Percentiles rank a stretch among this genome's conserved stretches.
Conservation (phyloP, 2,888 invertebrate genomes). For the Nomada goodeniana region DNA sequence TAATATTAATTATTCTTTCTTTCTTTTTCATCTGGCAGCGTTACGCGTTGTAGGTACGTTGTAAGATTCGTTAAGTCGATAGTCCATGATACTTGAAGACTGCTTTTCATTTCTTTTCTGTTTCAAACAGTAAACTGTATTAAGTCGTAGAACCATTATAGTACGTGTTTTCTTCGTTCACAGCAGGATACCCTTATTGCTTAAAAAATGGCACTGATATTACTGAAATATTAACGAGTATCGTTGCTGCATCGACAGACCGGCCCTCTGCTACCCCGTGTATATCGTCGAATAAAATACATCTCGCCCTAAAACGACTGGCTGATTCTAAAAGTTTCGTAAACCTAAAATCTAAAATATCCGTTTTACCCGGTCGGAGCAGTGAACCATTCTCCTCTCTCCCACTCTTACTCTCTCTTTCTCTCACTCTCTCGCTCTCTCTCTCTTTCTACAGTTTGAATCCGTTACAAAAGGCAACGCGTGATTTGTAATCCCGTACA, state of each 20-base stretch:
- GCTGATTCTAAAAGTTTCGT: slow-evolving; percentile 60
- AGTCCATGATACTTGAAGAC: slow-evolving; percentile 68
- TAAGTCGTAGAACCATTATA: slow-evolving; percentile 65
- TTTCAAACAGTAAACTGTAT: slow-evolving; percentile 47
- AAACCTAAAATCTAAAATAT: slow-evolving; percentile 70
- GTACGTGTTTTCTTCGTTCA: slow-evolving; percentile 58
- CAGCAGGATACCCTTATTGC: slow-evolving; percentile 79
- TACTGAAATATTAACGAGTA: slow-evolving; percentile 75
- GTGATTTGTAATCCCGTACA: slow-evolving; percentile 77
- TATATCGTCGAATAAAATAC: slow-evolving; percentile 51
- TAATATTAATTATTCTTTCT: not conserved
- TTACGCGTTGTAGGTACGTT: slow-evolving; percentile 72
- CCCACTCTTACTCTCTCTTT: slow-evolving; percentile 3
- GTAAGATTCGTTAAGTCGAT: slow-evolving; percentile 70
- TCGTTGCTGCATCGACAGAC: slow-evolving; percentile 69
- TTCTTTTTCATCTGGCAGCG: slow-evolving; percentile 74
- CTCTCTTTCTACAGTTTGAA: slow-evolving; percentile 69
- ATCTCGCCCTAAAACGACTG: slow-evolving; percentile 53
- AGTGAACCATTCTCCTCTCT: slow-evolving; percentile 59
- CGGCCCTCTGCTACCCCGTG: not conserved
- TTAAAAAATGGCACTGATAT: slow-evolving; percentile 83
- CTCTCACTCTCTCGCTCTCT: not conserved
- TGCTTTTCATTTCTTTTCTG: slow-evolving; percentile 15
- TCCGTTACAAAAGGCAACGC: slow-evolving; percentile 83
- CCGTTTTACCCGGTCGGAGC: slow-evolving; percentile 66